phyloP scores from a whole-genome alignment of 2,113 vertebrate genomes.

The Dasypus novemcinctus region DNA sequence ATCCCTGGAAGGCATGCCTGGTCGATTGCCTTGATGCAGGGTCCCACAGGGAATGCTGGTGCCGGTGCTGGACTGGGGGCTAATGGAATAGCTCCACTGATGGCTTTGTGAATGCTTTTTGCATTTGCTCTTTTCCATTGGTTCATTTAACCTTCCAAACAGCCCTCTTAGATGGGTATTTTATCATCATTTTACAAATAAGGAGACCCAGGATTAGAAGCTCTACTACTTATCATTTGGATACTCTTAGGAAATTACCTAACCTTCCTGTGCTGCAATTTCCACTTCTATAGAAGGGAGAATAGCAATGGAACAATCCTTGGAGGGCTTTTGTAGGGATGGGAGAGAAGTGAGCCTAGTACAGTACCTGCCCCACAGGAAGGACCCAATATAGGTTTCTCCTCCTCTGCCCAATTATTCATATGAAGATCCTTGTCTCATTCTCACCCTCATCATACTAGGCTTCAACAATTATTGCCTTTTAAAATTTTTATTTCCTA shows the following conservation, averaged over 20 bases:
- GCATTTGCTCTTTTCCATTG: not conserved
- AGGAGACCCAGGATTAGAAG: not conserved
- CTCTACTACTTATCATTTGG: not conserved
- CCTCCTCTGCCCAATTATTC: not conserved
- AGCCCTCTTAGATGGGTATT: not conserved
- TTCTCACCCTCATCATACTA: not conserved
- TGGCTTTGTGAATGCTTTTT: not conserved
- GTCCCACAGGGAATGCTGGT: not conserved
- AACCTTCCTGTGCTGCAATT: not conserved
- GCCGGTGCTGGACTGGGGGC: not conserved
- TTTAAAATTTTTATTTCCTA: not conserved
- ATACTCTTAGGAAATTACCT: not conserved
- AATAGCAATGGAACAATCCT: not conserved
- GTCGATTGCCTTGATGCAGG: not conserved
- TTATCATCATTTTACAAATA: not conserved
- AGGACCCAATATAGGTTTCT: not conserved
- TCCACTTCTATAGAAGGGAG: not conserved
- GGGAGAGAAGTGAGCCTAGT: not conserved
- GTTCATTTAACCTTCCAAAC: not conserved
- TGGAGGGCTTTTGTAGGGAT: not conserved
- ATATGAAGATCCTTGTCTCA: rapidly evolving
- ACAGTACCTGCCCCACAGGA: no score
- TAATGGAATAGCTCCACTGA: rapidly evolving
- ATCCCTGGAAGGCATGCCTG: not conserved
- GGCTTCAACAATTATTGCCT: no score